A percentile compares a stretch with the other conserved stretches of the same genome.
These are phyloP conservation scores for Apis mellifera DNA, from an alignment of 1,140 invertebrate genomes.

Conservation along the genomic window Amel_HAv3.1 CM009942.2:5489501-5490000, in stretches of 20 bases:
- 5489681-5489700: not conserved
- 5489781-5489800: not conserved
- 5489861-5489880: slow-evolving; percentile 19
- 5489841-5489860: slow-evolving; percentile 25
- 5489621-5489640: not conserved
- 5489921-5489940: not conserved
- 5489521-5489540: not conserved
- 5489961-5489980: not conserved
- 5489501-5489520: no score
- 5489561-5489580: slow-evolving; percentile 53
- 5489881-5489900: not conserved
- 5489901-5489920: slow-evolving; percentile 1
- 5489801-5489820: slow-evolving; percentile 41
- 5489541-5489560: slow-evolving; percentile 57
- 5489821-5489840: slow-evolving; percentile 29
- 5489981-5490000: not conserved
- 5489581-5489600: slow-evolving; percentile 24
- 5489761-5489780: slow-evolving; percentile 35
- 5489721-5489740: not conserved
- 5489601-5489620: not conserved
- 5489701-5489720: slow-evolving; percentile 51
- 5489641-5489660: not conserved
- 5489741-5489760: slow-evolving; percentile 25
- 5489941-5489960: not conserved
- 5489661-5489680: not conserved